These are phyloP conservation scores for Portunus trituberculatus DNA, from an alignment of 1,140 invertebrate species.

Conservation along the genomic window DNA sequence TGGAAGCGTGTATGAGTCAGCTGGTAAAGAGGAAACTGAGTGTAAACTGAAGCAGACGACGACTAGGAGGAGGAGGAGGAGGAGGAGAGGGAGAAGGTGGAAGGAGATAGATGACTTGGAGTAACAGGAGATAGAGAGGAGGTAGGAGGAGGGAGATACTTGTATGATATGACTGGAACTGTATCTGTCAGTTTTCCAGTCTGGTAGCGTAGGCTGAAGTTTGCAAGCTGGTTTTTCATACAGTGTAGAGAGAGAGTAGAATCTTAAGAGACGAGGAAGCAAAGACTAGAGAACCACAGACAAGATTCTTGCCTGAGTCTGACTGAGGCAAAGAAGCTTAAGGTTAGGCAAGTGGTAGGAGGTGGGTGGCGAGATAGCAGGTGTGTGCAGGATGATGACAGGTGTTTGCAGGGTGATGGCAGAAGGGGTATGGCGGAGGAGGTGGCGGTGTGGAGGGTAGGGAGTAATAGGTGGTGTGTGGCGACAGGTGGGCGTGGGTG, in stretches of 20 bases:
- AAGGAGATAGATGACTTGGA: background rate
- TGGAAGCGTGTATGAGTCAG: background rate
- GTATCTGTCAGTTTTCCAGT: too few relatives aligned
- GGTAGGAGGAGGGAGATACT: background rate
- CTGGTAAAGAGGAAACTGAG: background rate
- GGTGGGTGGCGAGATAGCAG: background rate
- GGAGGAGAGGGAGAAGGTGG: background rate
- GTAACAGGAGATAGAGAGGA: background rate
- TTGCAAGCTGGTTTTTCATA: background rate
- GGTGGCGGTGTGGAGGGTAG: background rate
- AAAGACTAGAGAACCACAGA: too few relatives aligned
- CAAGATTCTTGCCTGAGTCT: too few relatives aligned
- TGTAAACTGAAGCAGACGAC: background rate
- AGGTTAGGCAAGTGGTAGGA: background rate
- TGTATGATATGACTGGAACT: background rate
- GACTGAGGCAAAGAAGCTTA: too few relatives aligned
- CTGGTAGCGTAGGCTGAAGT: background rate
- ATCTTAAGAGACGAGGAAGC: too few relatives aligned
- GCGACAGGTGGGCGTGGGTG: background rate
- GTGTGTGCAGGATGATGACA: too few relatives aligned
- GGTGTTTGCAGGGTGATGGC: too few relatives aligned
- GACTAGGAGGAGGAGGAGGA: background rate
- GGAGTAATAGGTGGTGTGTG: background rate
- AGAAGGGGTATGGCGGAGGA: background rate
- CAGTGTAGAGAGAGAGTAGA: background rate